These are phyloP conservation scores for Tachypleus tridentatus DNA, from an alignment of 1,140 invertebrate species.

Conservation along the genomic window DNA sequence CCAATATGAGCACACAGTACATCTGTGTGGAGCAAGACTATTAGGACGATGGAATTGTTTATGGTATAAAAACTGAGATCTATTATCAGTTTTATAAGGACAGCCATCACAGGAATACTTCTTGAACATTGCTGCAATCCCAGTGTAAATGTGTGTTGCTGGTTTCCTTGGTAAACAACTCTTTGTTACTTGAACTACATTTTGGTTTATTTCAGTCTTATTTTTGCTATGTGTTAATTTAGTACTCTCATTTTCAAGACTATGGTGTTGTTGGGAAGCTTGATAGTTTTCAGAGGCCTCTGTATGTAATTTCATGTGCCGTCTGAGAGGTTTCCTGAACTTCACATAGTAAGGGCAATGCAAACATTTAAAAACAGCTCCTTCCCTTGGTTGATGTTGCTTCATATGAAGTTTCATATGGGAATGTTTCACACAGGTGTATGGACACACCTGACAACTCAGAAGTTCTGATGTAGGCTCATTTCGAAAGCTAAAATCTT, in stretches of 20 bases:
- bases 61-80: conserved; percentile 70
- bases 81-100: conserved; percentile 67
- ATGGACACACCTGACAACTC: conserved; percentile 61
- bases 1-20: conserved; percentile 64
- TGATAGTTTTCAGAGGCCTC: conserved; percentile 17
- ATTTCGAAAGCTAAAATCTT: no score
- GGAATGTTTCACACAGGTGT: conserved; percentile 47
- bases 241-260: background rate
- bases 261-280: conserved; percentile 4
- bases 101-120: conserved; percentile 55
- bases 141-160: background rate
- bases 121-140: background rate
- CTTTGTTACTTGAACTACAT: conserved; percentile 15
- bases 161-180: no score
- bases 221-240: background rate
- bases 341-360: conserved; percentile 46
- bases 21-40: conserved; percentile 51
- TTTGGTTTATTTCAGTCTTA: conserved; percentile 3
- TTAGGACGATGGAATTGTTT: conserved; percentile 64
- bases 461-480: background rate
- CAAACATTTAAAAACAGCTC: conserved; percentile 62
- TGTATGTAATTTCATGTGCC: conserved; percentile 33
- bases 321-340: conserved; percentile 30
- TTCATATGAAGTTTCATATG: conserved; percentile 53
- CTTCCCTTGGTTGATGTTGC: conserved; percentile 54